Conservation (phyloP, 2,888 invertebrate species). For the Cerceris rybyensis region DNA sequence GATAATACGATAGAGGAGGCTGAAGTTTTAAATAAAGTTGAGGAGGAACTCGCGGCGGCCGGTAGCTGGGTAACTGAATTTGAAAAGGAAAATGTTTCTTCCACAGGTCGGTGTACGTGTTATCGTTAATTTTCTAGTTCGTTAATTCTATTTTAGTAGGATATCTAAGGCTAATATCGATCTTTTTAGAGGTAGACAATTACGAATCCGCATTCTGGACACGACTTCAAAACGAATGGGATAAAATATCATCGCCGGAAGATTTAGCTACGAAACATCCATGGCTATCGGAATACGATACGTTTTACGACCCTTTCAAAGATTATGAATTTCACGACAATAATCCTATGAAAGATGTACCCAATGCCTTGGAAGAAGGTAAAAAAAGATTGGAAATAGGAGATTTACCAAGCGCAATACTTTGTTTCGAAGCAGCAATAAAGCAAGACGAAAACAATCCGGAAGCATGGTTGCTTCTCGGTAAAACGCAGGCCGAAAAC, state of each 20-base stretch:
- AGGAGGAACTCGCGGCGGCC: slow-evolving; percentile 72
- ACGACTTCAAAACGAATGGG: slow-evolving; percentile 89
- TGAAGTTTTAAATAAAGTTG: slow-evolving; percentile 60
- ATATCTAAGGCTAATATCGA: neutral
- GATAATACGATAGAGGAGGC: slow-evolving; percentile 73
- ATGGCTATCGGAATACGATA: slow-evolving; percentile 88
- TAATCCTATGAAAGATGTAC: slow-evolving; percentile 91
- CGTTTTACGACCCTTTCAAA: slow-evolving; percentile 86
- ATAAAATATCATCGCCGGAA: slow-evolving; percentile 86
- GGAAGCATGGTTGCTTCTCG: slow-evolving; percentile 94
- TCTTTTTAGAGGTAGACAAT: slow-evolving; percentile 82
- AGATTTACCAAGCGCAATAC: slow-evolving; percentile 96
- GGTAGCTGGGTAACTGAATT: slow-evolving; percentile 79
- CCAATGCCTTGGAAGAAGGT: slow-evolving; percentile 93
- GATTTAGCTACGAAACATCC: slow-evolving; percentile 84
- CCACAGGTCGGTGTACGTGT: slow-evolving; percentile 63
- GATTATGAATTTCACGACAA: slow-evolving; percentile 92
- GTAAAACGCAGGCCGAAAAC: slow-evolving; percentile 98
- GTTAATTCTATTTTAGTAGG: neutral
- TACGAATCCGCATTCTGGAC: slow-evolving; percentile 83
- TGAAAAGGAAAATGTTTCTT: slow-evolving; percentile 64
- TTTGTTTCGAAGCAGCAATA: slow-evolving; percentile 98
- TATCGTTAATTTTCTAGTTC: neutral
- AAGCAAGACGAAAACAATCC: slow-evolving; percentile 90
- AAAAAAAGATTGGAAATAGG: slow-evolving; percentile 91